phyloP scores from a whole-genome alignment of 2,888 invertebrate genomes.

The Drosophila prostipennis region DNA sequence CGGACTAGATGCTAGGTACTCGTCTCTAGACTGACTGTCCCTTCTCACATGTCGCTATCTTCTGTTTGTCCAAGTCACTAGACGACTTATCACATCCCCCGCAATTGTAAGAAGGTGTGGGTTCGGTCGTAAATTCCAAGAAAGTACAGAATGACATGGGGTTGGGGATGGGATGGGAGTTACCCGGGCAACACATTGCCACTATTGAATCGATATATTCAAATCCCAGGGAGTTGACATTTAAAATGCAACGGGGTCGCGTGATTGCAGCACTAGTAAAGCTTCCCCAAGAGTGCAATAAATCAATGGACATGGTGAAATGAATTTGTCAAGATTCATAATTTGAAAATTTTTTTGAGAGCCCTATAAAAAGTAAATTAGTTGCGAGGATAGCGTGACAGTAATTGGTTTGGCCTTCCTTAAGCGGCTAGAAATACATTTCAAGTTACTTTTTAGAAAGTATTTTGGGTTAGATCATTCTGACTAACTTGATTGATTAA shows the following conservation, averaged over 20 bases:
- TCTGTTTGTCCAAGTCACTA: slow-evolving; percentile 52
- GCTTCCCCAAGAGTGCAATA: slow-evolving; percentile 14
- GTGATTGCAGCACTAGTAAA: slow-evolving; percentile 35
- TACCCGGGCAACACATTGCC: slow-evolving; percentile 36
- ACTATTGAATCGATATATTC: slow-evolving; percentile 69
- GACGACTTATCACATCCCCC: slow-evolving; percentile 43
- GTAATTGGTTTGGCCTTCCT: not conserved
- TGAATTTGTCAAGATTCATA: slow-evolving; percentile 8
- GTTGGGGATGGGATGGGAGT: slow-evolving; percentile 13
- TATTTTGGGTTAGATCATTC: too few species aligned
- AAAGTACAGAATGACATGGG: slow-evolving; percentile 1
- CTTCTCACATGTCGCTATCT: slow-evolving; percentile 51
- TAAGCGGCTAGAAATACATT: not conserved
- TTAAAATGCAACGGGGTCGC: slow-evolving; percentile 44
- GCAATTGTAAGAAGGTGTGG: slow-evolving; percentile 19
- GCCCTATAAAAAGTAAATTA: not conserved
- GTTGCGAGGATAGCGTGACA: not conserved
- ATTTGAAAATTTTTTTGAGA: not conserved
- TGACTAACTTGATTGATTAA: too few species aligned
- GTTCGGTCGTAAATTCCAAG: slow-evolving; percentile 48
- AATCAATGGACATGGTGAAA: slow-evolving; percentile 22
- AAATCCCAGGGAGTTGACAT: slow-evolving; percentile 50
- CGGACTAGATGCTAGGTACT: slow-evolving; percentile 36
- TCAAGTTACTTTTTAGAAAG: not conserved
- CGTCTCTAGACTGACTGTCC: slow-evolving; percentile 3